phyloP scores from a whole-genome alignment of 2,797 vertebrate genomes.

The Parotocinclus haroldoi region DNA sequence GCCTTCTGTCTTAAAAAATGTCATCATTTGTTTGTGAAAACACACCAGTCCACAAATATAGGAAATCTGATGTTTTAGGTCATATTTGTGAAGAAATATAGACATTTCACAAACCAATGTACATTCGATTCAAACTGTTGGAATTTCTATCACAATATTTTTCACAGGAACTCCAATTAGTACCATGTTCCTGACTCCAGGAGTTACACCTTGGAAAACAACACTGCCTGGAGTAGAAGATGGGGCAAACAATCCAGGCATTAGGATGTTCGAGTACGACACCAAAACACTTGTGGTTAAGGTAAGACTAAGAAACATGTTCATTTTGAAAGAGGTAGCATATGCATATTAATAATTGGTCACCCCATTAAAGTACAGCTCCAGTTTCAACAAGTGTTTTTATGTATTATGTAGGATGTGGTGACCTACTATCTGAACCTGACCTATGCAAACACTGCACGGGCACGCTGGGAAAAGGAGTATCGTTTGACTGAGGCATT shows the following conservation, averaged over 20 bases:
- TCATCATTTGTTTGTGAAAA: too few relatives aligned
- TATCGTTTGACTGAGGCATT: slow-evolving; percentile 86
- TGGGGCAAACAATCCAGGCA: slow-evolving; percentile 93
- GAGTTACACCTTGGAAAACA: slow-evolving; percentile 92
- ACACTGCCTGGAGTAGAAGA: slow-evolving; percentile 85
- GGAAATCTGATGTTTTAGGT: too few relatives aligned
- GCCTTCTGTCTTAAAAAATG: too few relatives aligned
- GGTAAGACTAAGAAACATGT: slow-evolving; percentile 62
- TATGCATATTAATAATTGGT: too few relatives aligned
- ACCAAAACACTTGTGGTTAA: slow-evolving; percentile 77
- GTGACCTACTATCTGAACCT: slow-evolving; percentile 91
- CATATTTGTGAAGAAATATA: too few relatives aligned
- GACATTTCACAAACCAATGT: too few relatives aligned
- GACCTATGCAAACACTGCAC: slow-evolving; percentile 72
- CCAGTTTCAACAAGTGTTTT: too few relatives aligned
- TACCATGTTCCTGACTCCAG: slow-evolving; percentile 87
- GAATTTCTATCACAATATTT: background rate
- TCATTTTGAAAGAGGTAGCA: background rate
- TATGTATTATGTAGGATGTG: slow-evolving; percentile 73
- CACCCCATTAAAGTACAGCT: too few relatives aligned
- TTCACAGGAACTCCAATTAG: slow-evolving; percentile 76
- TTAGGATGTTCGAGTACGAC: slow-evolving; percentile 85
- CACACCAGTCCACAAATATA: too few relatives aligned
- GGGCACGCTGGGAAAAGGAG: slow-evolving; percentile 82
- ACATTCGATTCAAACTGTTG: too few relatives aligned